Percentiles rank a stretch among this genome's conserved stretches.
phyloP scores from a whole-genome alignment of 2,888 invertebrate species.

The Empis stercorea region DNA sequence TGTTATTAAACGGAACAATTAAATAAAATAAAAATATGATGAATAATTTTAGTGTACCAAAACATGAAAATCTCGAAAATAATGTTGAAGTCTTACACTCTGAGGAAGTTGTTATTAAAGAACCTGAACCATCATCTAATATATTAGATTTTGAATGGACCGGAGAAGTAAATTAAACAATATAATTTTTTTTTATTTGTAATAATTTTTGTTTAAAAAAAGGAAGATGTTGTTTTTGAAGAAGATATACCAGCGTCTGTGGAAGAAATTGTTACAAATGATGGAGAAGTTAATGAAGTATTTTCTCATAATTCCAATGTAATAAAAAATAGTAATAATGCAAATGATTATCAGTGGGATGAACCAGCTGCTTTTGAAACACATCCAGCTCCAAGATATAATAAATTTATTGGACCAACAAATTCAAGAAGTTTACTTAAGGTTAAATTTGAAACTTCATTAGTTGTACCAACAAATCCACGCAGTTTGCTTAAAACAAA shows the following conservation, averaged over 20 bases:
- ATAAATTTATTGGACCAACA: constrained; percentile 11
- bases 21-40: no score
- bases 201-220: background rate
- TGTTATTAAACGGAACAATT: background rate
- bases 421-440: constrained; percentile 12
- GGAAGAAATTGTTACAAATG: constrained; percentile 21
- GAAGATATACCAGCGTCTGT: constrained; percentile 43
- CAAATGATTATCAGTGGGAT: constrained; percentile 3
- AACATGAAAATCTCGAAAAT: constrained; percentile 12
- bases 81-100: constrained; percentile 12
- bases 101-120: constrained; percentile 14
- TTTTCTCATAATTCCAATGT: background rate
- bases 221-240: constrained; percentile 37
- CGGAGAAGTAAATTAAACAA: constrained; percentile 6
- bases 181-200: background rate
- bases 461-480: background rate
- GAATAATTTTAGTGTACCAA: constrained; percentile 10
- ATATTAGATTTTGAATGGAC: constrained; percentile 10
- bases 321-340: background rate
- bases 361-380: constrained; percentile 7
- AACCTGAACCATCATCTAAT: constrained; percentile 9
- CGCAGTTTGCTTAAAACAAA: constrained; percentile 9
- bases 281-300: constrained; percentile 5
- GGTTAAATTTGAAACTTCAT: constrained; percentile 4
- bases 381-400: constrained; percentile 8